Percentiles rank a stretch among this genome's conserved stretches.
Conservation (phyloP, 2,113 vertebrate genomes). For the Bettongia penicillata region DNA sequence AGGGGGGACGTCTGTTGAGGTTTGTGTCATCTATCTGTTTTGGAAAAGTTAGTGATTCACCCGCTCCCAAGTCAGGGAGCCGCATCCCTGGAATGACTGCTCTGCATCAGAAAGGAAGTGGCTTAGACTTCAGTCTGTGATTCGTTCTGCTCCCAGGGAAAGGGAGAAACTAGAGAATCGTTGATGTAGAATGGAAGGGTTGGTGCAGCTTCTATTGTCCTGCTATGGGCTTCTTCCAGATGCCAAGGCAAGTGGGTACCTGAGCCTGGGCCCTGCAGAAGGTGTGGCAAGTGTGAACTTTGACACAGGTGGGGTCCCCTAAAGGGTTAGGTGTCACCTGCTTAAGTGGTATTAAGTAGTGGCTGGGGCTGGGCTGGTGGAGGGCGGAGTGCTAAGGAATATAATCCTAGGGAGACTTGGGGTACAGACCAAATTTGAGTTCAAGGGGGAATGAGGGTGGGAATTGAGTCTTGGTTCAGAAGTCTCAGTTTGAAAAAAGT, state of each 20-base stretch:
- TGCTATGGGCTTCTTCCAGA: background rate
- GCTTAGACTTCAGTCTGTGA: background rate
- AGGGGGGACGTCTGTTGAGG: background rate
- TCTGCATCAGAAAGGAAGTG: conserved; percentile 30
- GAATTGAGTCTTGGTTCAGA: background rate
- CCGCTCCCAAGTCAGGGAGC: conserved; percentile 12
- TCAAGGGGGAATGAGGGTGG: background rate
- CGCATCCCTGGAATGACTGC: background rate
- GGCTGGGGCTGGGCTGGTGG: background rate
- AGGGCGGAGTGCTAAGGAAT: background rate
- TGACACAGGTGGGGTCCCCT: background rate
- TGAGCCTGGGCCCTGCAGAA: background rate
- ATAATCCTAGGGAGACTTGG: too few relatives aligned
- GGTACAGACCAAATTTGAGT: background rate
- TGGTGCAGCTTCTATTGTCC: too few relatives aligned
- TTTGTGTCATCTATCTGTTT: background rate
- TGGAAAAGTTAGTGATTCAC: conserved; percentile 45
- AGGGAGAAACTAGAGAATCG: background rate
- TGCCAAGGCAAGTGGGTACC: background rate
- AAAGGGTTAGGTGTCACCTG: background rate
- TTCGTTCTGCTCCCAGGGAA: background rate
- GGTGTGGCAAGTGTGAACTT: background rate
- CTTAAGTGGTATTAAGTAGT: background rate
- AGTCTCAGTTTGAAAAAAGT: background rate
- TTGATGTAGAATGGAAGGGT: accelerated